Evolutionary conservation across 2,113 vertebrate genomes (phyloP).

Genomic region (Tonatia bakeri): DNA sequence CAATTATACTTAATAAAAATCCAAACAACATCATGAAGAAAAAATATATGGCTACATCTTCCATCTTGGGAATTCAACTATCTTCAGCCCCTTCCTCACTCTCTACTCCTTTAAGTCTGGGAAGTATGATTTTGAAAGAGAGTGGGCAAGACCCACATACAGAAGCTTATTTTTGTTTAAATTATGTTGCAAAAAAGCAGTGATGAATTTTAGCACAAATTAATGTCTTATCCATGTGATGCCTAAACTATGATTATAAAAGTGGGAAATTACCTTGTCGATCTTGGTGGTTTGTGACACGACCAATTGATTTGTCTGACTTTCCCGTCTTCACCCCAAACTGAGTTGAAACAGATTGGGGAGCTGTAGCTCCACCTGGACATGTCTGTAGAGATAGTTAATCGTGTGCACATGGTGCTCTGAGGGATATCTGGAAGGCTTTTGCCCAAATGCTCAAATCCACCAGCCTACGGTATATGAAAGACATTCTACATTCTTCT

Average conservation of each 20-base stretch:
- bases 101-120: not conserved
- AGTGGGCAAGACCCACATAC: not conserved
- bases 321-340: not conserved
- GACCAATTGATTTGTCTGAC: not conserved
- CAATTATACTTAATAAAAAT: not conserved
- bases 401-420: not conserved
- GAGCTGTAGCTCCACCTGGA: not conserved
- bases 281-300: not conserved
- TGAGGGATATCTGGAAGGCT: not conserved
- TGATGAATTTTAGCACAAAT: not conserved
- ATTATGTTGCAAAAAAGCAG: not conserved
- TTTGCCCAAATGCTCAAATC: not conserved
- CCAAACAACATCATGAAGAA: not conserved
- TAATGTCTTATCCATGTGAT: not conserved
- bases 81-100: not conserved
- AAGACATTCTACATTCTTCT: not conserved
- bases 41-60: not conserved
- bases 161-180: not conserved
- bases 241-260: not conserved
- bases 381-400: not conserved
- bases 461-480: not conserved
- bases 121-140: not conserved
- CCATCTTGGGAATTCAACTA: not conserved
- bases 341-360: not conserved
- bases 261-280: not conserved